Percentiles rank a stretch among this genome's conserved stretches.
Evolutionary conservation across 2,113 vertebrate species (phyloP).

Genomic region (Tautogolabrus adspersus): DNA sequence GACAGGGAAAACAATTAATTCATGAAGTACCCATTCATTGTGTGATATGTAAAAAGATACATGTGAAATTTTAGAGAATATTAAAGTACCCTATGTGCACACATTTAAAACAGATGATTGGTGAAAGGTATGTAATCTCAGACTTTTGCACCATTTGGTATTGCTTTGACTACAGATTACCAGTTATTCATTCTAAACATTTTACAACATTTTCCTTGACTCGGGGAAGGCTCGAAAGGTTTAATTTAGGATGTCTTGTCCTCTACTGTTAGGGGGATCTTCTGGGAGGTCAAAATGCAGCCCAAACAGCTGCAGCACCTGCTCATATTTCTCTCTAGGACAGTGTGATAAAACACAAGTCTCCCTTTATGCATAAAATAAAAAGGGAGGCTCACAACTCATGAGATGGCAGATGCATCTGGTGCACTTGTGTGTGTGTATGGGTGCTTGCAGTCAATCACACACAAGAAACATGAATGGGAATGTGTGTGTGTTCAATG

Average conservation of each 20-base stretch:
- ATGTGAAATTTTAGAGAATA: no score
- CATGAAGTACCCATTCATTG: no score
- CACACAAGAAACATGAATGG: neutral
- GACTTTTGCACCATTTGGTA: neutral
- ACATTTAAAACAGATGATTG: no score
- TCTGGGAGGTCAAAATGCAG: conserved; percentile 58
- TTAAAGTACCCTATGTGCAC: no score
- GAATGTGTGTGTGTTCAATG: conserved; percentile 26
- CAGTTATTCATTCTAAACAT: neutral
- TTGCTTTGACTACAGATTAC: neutral
- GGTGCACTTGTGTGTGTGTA: conserved; percentile 33
- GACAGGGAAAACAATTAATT: no score
- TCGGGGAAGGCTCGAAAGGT: conserved; percentile 16
- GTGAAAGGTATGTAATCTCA: neutral
- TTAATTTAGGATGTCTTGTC: conserved; percentile 37
- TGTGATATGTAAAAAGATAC: no score
- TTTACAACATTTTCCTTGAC: neutral
- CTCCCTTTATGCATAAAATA: conserved; percentile 65
- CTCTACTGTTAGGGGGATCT: conserved; percentile 28
- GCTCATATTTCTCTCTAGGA: conserved; percentile 70
- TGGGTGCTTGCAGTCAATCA: conserved; percentile 9
- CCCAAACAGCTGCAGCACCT: conserved; percentile 67
- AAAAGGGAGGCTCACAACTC: conserved; percentile 62
- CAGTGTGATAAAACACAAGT: conserved; percentile 66
- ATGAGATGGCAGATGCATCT: conserved; percentile 48